A percentile compares a stretch with the other conserved stretches of the same genome.
Conservation (phyloP, 1,140 invertebrate genomes). For the Brachionus asplanchnoidis region DNA sequence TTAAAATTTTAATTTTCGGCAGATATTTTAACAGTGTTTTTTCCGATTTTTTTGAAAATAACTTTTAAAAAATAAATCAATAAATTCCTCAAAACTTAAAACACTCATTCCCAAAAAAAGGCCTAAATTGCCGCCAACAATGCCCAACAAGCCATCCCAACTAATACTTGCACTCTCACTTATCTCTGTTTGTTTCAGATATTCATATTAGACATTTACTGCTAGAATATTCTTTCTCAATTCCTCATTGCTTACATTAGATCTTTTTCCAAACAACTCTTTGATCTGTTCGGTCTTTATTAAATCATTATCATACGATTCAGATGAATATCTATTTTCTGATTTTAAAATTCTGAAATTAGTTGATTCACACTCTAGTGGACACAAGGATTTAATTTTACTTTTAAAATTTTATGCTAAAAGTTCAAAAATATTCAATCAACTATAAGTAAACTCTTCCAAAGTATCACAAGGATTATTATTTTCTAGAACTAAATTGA, state of each 20-base stretch:
- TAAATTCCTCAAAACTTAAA: slow-evolving; percentile 14
- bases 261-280: neutral
- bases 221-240: neutral
- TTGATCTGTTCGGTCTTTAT: neutral
- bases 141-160: neutral
- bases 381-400: neutral
- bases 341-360: neutral
- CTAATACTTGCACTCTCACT: neutral
- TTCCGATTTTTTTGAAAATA: neutral
- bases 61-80: slow-evolving; percentile 13
- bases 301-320: neutral
- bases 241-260: neutral
- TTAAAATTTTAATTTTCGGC: neutral
- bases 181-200: slow-evolving; percentile 14
- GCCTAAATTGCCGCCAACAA: slow-evolving; percentile 17
- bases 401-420: neutral
- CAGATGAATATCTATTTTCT: neutral
- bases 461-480: neutral
- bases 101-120: slow-evolving; percentile 29
- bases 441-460: neutral
- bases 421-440: neutral
- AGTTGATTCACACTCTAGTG: slow-evolving; percentile 6
- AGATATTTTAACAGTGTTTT: neutral
- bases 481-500: neutral
- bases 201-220: slow-evolving; percentile 3